phyloP scores from a whole-genome alignment of 64 coral and sea anemone genomes.

The Astreopora myriophthalma region DNA sequence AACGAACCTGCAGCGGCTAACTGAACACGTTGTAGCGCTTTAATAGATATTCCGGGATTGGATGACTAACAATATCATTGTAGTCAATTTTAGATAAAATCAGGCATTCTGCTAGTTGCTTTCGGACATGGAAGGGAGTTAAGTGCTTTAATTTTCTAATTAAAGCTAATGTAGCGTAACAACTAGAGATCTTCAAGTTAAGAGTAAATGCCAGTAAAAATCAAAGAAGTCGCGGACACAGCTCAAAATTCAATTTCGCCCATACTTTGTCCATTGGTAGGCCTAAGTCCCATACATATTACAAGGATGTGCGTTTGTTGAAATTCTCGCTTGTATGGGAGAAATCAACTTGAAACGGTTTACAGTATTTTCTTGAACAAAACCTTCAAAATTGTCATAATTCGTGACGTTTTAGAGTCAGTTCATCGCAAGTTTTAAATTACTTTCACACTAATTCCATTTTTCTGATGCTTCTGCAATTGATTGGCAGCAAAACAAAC shows the following conservation, averaged over 20 bases:
- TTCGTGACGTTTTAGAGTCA: background rate
- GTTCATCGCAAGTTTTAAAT: background rate
- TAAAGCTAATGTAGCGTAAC: constrained; percentile 52
- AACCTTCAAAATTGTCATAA: constrained; percentile 17
- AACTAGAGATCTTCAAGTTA: constrained; percentile 32
- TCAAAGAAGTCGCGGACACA: background rate
- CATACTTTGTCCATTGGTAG: constrained; percentile 1
- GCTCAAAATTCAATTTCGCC: constrained; percentile 8
- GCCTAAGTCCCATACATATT: background rate
- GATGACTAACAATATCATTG: constrained; percentile 60
- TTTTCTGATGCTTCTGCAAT: background rate
- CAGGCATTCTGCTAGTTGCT: constrained; percentile 65
- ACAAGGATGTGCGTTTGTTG: background rate
- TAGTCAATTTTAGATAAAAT: constrained; percentile 67
- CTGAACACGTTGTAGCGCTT: constrained; percentile 62
- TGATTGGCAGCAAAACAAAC: background rate
- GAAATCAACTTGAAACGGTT: constrained; percentile 5
- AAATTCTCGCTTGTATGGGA: background rate
- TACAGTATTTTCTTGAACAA: constrained; percentile 27
- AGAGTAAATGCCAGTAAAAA: background rate
- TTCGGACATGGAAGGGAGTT: constrained; percentile 52
- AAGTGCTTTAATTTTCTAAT: constrained; percentile 74
- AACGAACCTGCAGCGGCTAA: constrained; percentile 58
- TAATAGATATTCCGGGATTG: constrained; percentile 45
- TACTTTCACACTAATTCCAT: background rate